Conservation (phyloP, 2,797 vertebrate species). For the Lagorchestes hirsutus region DNA sequence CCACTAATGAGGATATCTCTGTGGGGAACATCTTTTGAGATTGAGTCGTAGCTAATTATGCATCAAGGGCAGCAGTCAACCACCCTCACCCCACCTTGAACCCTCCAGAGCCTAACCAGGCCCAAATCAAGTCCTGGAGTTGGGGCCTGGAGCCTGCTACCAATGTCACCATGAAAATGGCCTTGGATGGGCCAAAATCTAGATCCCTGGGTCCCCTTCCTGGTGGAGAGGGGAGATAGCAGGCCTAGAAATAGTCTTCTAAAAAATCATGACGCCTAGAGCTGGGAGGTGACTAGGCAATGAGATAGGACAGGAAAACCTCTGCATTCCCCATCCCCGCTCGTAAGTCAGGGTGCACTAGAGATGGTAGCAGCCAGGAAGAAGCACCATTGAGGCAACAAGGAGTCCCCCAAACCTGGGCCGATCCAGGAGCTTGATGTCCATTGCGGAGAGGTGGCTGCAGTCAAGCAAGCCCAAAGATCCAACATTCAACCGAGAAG, state of each 20-base stretch:
- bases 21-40: neutral
- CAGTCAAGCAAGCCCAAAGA: too few species aligned
- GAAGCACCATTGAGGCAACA: too few species aligned
- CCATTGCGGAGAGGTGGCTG: too few species aligned
- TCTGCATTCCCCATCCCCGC: too few species aligned
- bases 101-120: slow-evolving; percentile 43
- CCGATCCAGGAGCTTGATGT: too few species aligned
- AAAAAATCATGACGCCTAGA: neutral
- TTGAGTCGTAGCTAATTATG: too few species aligned
- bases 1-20: neutral
- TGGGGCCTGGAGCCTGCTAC: slow-evolving; percentile 55
- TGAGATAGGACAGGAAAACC: too few species aligned
- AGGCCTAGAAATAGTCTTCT: slow-evolving; percentile 42
- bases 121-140: neutral
- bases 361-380: too few species aligned
- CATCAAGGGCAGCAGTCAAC: neutral
- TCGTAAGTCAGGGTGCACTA: too few species aligned
- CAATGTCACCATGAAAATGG: neutral
- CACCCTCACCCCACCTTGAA: slow-evolving; percentile 40
- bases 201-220: neutral
- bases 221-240: neutral
- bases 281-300: too few species aligned
- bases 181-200: neutral
- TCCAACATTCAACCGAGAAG: too few species aligned
- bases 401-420: too few species aligned